phyloP scores from a whole-genome alignment of 2,888 invertebrate genomes.

The Pasiphila rectangulata region DNA sequence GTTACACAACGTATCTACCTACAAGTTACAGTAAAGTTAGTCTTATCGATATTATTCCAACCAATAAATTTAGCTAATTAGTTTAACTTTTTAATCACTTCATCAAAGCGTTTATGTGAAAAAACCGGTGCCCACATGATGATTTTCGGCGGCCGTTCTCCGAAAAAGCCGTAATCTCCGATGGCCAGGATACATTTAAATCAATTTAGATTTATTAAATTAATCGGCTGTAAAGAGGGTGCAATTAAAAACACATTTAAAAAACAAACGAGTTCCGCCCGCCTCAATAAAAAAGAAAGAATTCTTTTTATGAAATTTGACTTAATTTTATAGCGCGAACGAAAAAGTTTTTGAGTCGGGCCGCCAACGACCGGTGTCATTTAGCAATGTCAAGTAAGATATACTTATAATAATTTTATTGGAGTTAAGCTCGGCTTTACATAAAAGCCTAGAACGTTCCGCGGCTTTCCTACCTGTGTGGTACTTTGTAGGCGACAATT shows the following conservation, averaged over 20 bases:
- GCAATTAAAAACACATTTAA: slow-evolving; percentile 18
- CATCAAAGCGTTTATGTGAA: slow-evolving; percentile 10
- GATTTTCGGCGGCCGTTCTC: slow-evolving; percentile 9
- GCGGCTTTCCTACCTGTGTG: slow-evolving; percentile 56
- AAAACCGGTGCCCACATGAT: slow-evolving; percentile 20
- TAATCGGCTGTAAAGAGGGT: slow-evolving; percentile 11
- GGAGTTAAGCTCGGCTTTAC: slow-evolving; percentile 16
- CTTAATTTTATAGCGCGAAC: not conserved
- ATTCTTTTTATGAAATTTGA: slow-evolving; percentile 27
- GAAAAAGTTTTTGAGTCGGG: slow-evolving; percentile 2
- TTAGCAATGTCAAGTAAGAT: slow-evolving; percentile 35
- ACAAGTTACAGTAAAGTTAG: slow-evolving; percentile 1
- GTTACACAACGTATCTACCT: too few relatives aligned
- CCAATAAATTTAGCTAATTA: not conserved
- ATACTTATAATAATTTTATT: slow-evolving; percentile 22
- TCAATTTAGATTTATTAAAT: slow-evolving; percentile 13
- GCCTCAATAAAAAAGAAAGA: slow-evolving; percentile 9
- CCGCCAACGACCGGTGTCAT: slow-evolving; percentile 17
- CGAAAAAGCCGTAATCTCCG: slow-evolving; percentile 8
- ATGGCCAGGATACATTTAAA: slow-evolving; percentile 11
- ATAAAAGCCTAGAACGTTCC: slow-evolving; percentile 54
- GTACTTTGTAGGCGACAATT: slow-evolving; percentile 40
- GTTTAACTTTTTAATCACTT: slow-evolving; percentile 10
- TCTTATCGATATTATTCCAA: not conserved
- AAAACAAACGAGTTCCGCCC: slow-evolving; percentile 17